Base-by-base conservation (phyloP, 1,140 invertebrate species). In the Lordiphosa stackelbergi region DNA sequence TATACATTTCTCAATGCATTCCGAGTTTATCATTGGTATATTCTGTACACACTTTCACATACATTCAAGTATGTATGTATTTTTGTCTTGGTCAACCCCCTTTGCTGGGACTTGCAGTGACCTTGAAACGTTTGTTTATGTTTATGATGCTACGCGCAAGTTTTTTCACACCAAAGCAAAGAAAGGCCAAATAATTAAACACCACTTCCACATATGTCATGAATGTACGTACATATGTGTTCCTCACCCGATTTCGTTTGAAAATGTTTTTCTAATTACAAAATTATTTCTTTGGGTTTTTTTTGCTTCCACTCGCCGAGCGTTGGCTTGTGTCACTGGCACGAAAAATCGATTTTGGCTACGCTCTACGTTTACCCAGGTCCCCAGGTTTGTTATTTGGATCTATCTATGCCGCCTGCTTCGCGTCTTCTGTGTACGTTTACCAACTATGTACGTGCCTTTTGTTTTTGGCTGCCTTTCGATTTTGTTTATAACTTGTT, bases 401-500 rank as follows among this genome's bases (percentile, higher is more conserved):
- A 49, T 66, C 54, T 62, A 62, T 53, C 49, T 56, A 53, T 53
- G 41, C 36, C 28, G 36, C 22, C 5, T 38, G 37, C 36, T 62
- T 69, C 57, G 43, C 55, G 48, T 66, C 71, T 59, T 49, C 24
- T 40, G 52, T 40, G 36, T 34, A 46, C 42, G 65, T 62, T 19
- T 19, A 19, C 19, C 19, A 19, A 19, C 19, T 19, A 19, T 19
- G 19, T 19, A 19, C 19, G 19, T 19, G 57, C 52, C 68, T 53
- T 72, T 43, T 53, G 66, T 64, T 57, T 79, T 75, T 52, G 38
- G 56, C 60, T 81, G 59, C 66, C 66, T 83, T 81, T 83, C 75
- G 51, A 81, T 75, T 81, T 81, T 81, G 75, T 81, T 81, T 81
- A 83, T 83, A 81, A 83, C 74, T 73, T 57, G 77, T 79, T 81